Conservation (phyloP, 2,888 invertebrate species). For the Cantharis flavilabris region DNA sequence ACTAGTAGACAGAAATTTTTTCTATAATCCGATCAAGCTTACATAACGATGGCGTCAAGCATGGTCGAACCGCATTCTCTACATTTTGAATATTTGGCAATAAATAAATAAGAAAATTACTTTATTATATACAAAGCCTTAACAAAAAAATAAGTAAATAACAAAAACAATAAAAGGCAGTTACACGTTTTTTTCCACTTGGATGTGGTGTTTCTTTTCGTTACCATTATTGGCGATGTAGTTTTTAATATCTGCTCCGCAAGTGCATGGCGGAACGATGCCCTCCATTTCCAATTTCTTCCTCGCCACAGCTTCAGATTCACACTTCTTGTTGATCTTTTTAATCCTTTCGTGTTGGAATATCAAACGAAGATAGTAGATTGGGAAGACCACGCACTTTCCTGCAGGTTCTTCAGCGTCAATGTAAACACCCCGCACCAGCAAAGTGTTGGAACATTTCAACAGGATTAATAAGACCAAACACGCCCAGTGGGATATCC, state of each 20-base stretch:
- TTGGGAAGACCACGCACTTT: conserved; percentile 82
- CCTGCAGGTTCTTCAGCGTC: conserved; percentile 85
- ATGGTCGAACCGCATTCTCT: background rate
- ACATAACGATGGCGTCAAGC: background rate
- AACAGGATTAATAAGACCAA: conserved; percentile 75
- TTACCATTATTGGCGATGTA: conserved; percentile 35
- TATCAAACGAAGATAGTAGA: conserved; percentile 79
- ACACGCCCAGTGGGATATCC: conserved; percentile 78
- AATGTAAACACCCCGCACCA: conserved; percentile 86
- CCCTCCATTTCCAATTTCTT: conserved; percentile 35
- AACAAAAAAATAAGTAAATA: background rate
- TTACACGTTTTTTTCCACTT: conserved; percentile 14
- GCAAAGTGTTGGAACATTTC: conserved; percentile 84
- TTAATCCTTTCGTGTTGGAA: conserved; percentile 71
- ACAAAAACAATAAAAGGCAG: background rate
- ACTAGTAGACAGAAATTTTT: background rate
- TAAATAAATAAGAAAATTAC: background rate
- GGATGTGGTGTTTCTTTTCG: conserved; percentile 20
- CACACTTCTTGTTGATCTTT: conserved; percentile 51
- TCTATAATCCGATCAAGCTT: background rate
- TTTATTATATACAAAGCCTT: background rate
- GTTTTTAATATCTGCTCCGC: conserved; percentile 37
- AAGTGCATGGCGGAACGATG: conserved; percentile 17
- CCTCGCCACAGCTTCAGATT: conserved; percentile 37
- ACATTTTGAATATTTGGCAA: background rate